Evolutionary conservation across 2,888 invertebrate species (phyloP).

Genomic region (Xiphydria camelus): DNA sequence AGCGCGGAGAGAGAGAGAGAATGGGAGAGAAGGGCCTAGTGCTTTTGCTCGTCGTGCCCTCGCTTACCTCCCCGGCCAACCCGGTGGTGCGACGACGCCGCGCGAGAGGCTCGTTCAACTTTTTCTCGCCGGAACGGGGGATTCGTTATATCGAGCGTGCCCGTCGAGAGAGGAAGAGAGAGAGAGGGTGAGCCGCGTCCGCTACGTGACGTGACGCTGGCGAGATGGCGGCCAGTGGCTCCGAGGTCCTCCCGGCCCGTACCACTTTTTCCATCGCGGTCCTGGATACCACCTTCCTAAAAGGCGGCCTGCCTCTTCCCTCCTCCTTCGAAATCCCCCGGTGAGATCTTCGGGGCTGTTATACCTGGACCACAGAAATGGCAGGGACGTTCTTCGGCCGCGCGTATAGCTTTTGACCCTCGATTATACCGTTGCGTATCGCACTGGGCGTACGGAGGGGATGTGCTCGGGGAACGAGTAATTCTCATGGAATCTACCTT

Average conservation of each 20-base stretch:
- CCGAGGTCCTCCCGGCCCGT: too few relatives aligned
- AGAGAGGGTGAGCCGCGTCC: too few relatives aligned
- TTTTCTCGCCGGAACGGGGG: slow-evolving; percentile 52
- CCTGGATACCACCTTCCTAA: slow-evolving; percentile 36
- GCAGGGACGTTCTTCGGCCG: too few relatives aligned
- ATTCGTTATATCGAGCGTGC: slow-evolving; percentile 42
- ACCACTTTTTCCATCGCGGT: slow-evolving; percentile 45
- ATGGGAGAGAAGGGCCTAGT: too few relatives aligned
- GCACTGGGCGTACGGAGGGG: too few relatives aligned
- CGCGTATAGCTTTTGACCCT: too few relatives aligned
- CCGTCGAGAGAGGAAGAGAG: too few relatives aligned
- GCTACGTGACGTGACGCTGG: slow-evolving; percentile 38
- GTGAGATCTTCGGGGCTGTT: not conserved
- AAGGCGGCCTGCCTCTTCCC: slow-evolving; percentile 21
- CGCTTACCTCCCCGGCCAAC: slow-evolving; percentile 26
- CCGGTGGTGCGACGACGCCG: slow-evolving; percentile 32
- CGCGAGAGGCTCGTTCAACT: slow-evolving; percentile 48
- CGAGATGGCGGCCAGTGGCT: slow-evolving; percentile 35
- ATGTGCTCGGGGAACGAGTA: too few relatives aligned
- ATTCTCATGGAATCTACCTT: too few relatives aligned
- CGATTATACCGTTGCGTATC: too few relatives aligned
- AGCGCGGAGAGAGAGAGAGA: not conserved
- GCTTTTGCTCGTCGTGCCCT: slow-evolving; percentile 26
- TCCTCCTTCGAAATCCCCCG: not conserved
- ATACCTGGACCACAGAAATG: too few relatives aligned